Evolutionary conservation across 35 echinoderm and acorn worm genomes (phyloP).

Genomic region (Heliocidaris erythrogramma): DNA sequence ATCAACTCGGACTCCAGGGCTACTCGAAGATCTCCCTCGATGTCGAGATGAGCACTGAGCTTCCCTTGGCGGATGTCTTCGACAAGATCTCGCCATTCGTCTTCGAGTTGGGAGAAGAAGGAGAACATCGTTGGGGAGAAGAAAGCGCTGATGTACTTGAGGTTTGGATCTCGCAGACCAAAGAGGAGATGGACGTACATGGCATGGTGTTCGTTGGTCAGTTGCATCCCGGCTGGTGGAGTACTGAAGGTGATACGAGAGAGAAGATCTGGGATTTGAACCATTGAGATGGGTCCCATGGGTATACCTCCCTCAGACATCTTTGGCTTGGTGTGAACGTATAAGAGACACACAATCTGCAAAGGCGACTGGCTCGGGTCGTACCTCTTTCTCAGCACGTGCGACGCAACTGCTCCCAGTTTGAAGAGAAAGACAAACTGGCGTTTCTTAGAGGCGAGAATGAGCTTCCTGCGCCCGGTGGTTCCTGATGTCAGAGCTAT

Average conservation of each 20-base stretch:
- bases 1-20: conserved; percentile 38
- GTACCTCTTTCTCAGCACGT: not conserved
- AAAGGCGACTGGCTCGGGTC: not conserved
- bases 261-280: not conserved
- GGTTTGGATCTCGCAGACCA: conserved; percentile 34
- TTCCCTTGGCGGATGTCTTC: conserved; percentile 25
- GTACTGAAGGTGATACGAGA: conserved; percentile 4
- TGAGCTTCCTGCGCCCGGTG: conserved; percentile 65
- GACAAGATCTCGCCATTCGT: conserved; percentile 36
- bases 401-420: not conserved
- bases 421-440: conserved; percentile 17
- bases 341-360: not conserved
- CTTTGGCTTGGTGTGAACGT: not conserved
- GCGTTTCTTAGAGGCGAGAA: conserved; percentile 32
- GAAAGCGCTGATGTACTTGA: not conserved
- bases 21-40: not conserved
- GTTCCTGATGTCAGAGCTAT: conserved; percentile 68
- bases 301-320: not conserved
- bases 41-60: not conserved
- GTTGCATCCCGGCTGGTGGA: conserved; percentile 30
- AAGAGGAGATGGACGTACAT: conserved; percentile 57
- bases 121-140: not conserved
- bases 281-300: not conserved
- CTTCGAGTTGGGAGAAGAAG: conserved; percentile 37
- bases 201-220: conserved; percentile 36